Evolutionary conservation across 2,888 invertebrate genomes (phyloP).

Genomic region (Falcaria lacertinaria): DNA sequence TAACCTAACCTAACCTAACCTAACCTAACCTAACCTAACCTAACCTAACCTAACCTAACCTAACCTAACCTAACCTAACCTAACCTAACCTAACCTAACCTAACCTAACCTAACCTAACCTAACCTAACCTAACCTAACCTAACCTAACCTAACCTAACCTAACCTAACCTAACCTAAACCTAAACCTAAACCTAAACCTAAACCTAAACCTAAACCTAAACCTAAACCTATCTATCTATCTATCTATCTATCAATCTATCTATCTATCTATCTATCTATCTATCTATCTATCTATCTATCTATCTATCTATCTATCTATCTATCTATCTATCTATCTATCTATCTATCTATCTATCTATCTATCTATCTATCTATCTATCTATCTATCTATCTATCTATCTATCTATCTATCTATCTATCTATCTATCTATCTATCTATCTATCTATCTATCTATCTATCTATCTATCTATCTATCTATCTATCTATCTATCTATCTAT

Average conservation of each 20-base stretch:
- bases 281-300: not conserved
- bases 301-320: too few relatives aligned
- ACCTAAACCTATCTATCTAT: not conserved
- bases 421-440: too few relatives aligned
- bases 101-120: slow-evolving; percentile 27
- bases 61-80: slow-evolving; percentile 22
- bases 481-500: too few relatives aligned
- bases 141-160: slow-evolving; percentile 25
- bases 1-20: slow-evolving; percentile 20
- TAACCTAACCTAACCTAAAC: slow-evolving; percentile 22
- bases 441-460: too few relatives aligned
- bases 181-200: slow-evolving; percentile 7
- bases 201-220: not conserved
- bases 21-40: slow-evolving; percentile 18
- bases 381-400: too few relatives aligned
- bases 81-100: slow-evolving; percentile 21
- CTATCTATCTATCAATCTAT: not conserved
- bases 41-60: slow-evolving; percentile 19
- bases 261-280: not conserved
- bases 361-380: too few relatives aligned
- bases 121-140: slow-evolving; percentile 33
- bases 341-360: too few relatives aligned
- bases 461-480: too few relatives aligned
- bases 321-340: too few relatives aligned
- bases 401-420: too few relatives aligned